Conservation (phyloP, 2,797 vertebrate genomes). For the Heliangelus exortis region DNA sequence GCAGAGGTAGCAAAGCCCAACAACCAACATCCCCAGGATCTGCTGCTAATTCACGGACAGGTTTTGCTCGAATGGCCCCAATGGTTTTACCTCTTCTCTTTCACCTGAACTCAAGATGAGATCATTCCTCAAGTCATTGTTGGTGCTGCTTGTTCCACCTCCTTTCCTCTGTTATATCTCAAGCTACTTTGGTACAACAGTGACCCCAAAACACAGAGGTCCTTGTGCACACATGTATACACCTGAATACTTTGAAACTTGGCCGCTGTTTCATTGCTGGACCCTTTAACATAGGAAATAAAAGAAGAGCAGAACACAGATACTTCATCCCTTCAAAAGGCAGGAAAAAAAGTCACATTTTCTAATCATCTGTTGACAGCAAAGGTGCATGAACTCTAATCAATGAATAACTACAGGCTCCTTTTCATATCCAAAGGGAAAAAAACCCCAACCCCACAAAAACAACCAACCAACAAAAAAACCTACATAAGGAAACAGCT, state of each 20-base stretch:
- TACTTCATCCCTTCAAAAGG: slow-evolving; percentile 15
- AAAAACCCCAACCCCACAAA: not conserved
- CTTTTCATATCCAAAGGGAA: slow-evolving; percentile 28
- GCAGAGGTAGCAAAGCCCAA: not conserved
- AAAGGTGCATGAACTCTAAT: slow-evolving; percentile 33
- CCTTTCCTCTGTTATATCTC: not conserved
- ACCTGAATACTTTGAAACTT: slow-evolving; percentile 18
- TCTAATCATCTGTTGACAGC: slow-evolving; percentile 32
- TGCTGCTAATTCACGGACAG: not conserved
- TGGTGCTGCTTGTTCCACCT: not conserved
- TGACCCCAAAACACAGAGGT: not conserved
- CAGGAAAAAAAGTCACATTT: not conserved
- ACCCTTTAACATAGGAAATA: slow-evolving; percentile 31
- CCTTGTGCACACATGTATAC: not conserved
- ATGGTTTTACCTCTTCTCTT: not conserved
- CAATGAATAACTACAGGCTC: slow-evolving; percentile 19
- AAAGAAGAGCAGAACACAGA: slow-evolving; percentile 45
- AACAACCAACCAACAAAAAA: no score
- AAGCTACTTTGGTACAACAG: not conserved
- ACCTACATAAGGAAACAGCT: not conserved
- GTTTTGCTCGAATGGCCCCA: not conserved
- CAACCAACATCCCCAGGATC: not conserved
- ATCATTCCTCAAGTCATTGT: not conserved
- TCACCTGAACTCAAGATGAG: not conserved
- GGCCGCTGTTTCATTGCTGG: slow-evolving; percentile 17